Conservation (phyloP, 1,140 invertebrate genomes). For the Cotesia typhae region DNA sequence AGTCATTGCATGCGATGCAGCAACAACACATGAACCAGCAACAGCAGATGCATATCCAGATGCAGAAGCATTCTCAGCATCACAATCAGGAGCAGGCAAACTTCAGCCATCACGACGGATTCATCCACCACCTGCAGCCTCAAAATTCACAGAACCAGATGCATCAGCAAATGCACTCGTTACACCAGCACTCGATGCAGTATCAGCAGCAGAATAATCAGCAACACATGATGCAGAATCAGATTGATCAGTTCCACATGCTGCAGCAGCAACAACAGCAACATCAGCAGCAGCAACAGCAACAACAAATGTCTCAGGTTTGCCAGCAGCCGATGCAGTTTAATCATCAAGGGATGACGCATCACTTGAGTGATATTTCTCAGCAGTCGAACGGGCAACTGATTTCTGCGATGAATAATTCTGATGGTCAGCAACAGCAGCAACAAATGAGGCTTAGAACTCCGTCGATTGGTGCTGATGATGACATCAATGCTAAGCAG, state of each 20-base stretch:
- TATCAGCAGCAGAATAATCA: conserved; percentile 46
- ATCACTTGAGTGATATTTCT: conserved; percentile 53
- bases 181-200: conserved; percentile 52
- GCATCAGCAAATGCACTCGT: conserved; percentile 53
- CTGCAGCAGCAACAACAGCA: conserved; percentile 55
- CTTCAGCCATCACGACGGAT: conserved; percentile 57
- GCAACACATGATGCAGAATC: conserved; percentile 55
- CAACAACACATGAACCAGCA: conserved; percentile 47
- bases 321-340: conserved; percentile 53
- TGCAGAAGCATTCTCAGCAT: conserved; percentile 56
- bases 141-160: conserved; percentile 47
- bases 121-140: conserved; percentile 56
- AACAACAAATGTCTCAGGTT: conserved; percentile 54
- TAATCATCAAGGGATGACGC: conserved; percentile 54
- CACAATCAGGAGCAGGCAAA: conserved; percentile 52
- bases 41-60: conserved; percentile 56
- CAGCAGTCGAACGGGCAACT: conserved; percentile 50
- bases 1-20: conserved; percentile 52
- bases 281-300: conserved; percentile 54
- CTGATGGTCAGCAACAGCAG: conserved; percentile 46
- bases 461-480: conserved; percentile 46
- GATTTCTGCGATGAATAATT: conserved; percentile 50
- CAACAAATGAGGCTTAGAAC: conserved; percentile 42
- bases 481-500: conserved; percentile 59
- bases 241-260: conserved; percentile 58